A percentile compares a stretch with the other conserved stretches of the same genome.
phyloP scores from a whole-genome alignment of 1,140 invertebrate genomes.

The Drosophila kepulauana region DNA sequence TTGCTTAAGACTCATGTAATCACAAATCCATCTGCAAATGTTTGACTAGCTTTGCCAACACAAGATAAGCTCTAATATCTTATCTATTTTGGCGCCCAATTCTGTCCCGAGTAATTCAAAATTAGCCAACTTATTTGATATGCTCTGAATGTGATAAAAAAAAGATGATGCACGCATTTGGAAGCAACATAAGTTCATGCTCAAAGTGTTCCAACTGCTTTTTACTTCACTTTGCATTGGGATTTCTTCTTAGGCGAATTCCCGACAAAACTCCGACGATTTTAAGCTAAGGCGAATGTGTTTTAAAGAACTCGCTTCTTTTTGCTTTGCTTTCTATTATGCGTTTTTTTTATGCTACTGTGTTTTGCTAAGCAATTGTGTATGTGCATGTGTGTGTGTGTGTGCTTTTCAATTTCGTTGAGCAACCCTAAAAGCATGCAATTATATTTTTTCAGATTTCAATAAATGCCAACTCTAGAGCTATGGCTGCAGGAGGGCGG shows the following conservation, averaged over 20 bases:
- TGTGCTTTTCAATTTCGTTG: constrained; percentile 65
- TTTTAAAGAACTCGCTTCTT: constrained; percentile 18
- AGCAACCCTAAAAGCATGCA: constrained; percentile 79
- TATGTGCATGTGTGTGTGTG: constrained; percentile 29
- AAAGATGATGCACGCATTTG: too few relatives aligned
- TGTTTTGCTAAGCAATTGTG: constrained; percentile 28
- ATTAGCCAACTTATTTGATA: constrained; percentile 4
- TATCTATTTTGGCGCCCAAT: constrained; percentile 3
- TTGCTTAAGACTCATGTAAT: too few relatives aligned
- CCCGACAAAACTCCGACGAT: neutral
- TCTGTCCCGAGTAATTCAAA: neutral
- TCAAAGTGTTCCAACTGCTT: too few relatives aligned
- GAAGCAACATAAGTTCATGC: too few relatives aligned
- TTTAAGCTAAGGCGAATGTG: constrained; percentile 12
- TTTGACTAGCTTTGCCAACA: too few relatives aligned
- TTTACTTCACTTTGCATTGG: too few relatives aligned
- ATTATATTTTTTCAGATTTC: constrained; percentile 75
- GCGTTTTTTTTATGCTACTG: too few relatives aligned
- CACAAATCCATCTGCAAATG: too few relatives aligned
- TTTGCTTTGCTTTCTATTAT: constrained; percentile 19
- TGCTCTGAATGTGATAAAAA: too few relatives aligned
- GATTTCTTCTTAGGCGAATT: neutral
- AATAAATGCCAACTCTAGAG: constrained; percentile 69
- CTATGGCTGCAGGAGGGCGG: neutral
- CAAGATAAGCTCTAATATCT: constrained; percentile 2